These are phyloP conservation scores for Drosophila mayaguana DNA, from an alignment of 2,888 invertebrate species.

Conservation along the genomic window DNA sequence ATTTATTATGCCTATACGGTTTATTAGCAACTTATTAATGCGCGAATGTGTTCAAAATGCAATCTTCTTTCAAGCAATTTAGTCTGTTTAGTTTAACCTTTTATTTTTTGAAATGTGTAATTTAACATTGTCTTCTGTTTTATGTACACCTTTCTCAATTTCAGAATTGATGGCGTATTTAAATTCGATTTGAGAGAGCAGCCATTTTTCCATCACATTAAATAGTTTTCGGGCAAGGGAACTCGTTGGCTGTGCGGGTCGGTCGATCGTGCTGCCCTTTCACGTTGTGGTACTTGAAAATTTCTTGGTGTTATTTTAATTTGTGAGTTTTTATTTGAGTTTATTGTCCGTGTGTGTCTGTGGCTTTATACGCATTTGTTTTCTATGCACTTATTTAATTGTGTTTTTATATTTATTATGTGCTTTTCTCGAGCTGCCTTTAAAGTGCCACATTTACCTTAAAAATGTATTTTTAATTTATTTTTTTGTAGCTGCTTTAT, in stretches of 20 bases:
- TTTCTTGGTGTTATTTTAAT: slow-evolving; percentile 70
- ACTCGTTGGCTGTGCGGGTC: slow-evolving; percentile 16
- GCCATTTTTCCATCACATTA: not conserved
- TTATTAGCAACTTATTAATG: no score
- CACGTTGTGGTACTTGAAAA: slow-evolving; percentile 47
- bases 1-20: no score
- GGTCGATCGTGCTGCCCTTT: slow-evolving; percentile 51
- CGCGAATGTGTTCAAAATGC: no score
- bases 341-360: slow-evolving; percentile 24
- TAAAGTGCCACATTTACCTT: slow-evolving; percentile 78
- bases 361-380: slow-evolving; percentile 52
- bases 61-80: no score
- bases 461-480: slow-evolving; percentile 83
- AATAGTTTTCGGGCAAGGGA: slow-evolving; percentile 2
- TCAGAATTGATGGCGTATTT: not conserved
- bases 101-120: no score
- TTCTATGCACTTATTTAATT: slow-evolving; percentile 79
- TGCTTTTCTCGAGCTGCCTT: slow-evolving; percentile 71
- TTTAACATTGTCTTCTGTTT: no score
- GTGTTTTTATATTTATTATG: slow-evolving; percentile 78
- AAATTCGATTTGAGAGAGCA: not conserved
- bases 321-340: slow-evolving; percentile 55
- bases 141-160: no score
- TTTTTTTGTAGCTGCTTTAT: slow-evolving; percentile 73
- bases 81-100: no score